Percentiles rank a stretch among this genome's conserved stretches.
phyloP scores from a whole-genome alignment of 2,113 vertebrate species.

The Hemiprocne comata region DNA sequence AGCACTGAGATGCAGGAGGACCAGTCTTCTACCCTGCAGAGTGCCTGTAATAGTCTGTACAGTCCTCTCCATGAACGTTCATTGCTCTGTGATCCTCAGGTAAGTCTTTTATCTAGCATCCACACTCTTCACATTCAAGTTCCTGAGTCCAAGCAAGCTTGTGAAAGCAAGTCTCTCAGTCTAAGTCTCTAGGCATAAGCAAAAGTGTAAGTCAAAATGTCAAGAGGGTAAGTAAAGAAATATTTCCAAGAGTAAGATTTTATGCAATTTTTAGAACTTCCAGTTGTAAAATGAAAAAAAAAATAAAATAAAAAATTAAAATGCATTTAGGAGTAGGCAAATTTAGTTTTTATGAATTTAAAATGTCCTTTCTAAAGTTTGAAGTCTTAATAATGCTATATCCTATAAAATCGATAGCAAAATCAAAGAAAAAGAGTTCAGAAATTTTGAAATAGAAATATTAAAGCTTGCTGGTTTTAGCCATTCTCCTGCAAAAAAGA shows the following conservation, averaged over 20 bases:
- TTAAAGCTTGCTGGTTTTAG: background rate
- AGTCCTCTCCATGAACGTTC: background rate
- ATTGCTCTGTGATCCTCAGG: background rate
- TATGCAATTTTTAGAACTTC: background rate
- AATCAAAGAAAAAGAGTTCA: background rate
- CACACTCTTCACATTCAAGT: accelerated
- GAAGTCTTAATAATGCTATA: background rate
- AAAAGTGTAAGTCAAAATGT: background rate
- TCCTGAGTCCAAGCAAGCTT: background rate
- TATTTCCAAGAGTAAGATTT: background rate
- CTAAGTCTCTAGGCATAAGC: background rate
- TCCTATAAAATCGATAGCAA: background rate
- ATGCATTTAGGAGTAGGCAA: background rate
- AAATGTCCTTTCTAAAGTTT: background rate
- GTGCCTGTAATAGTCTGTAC: background rate
- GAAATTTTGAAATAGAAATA: background rate
- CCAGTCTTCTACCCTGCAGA: background rate
- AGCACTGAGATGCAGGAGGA: background rate
- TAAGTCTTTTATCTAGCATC: background rate
- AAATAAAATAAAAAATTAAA: background rate
- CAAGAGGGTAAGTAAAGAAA: background rate
- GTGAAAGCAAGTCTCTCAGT: background rate
- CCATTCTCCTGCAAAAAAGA: background rate
- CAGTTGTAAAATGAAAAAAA: background rate
- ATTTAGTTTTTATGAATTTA: background rate